Conservation (phyloP, 2,888 invertebrate genomes). For the Thera obeliscata region DNA sequence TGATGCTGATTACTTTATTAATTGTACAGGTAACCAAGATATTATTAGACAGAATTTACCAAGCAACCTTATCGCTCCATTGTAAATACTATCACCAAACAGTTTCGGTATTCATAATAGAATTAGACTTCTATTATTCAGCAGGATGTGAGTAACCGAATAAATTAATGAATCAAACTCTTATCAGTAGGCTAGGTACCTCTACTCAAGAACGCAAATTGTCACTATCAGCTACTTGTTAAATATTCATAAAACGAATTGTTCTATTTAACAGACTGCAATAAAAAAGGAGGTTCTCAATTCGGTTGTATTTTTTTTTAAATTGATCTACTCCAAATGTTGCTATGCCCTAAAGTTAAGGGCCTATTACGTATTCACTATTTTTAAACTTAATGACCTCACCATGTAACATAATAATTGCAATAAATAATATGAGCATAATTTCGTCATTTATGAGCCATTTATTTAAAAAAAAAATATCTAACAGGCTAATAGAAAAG, state of each 20-base stretch:
- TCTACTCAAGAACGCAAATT: not conserved
- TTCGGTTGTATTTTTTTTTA: too few species aligned
- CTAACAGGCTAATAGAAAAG: too few species aligned
- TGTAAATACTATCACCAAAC: conserved; percentile 1
- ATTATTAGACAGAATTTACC: not conserved
- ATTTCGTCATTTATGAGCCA: too few species aligned
- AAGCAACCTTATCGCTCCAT: conserved; percentile 3
- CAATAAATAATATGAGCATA: too few species aligned
- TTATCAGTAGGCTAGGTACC: conserved; percentile 52
- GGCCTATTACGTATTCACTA: too few species aligned
- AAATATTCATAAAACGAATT: conserved; percentile 20
- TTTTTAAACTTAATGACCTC: too few species aligned
- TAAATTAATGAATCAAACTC: conserved; percentile 65
- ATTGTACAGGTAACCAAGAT: not conserved
- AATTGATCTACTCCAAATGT: too few species aligned
- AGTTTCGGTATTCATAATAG: conserved; percentile 32
- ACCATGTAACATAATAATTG: too few species aligned
- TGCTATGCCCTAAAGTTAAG: too few species aligned
- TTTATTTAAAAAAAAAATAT: too few species aligned
- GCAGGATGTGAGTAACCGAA: conserved; percentile 65
- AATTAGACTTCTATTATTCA: conserved; percentile 41
- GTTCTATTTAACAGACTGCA: not conserved
- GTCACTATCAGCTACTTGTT: conserved; percentile 18
- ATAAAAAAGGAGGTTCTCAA: too few species aligned
- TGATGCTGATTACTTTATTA: not conserved